A percentile compares a stretch with the other conserved stretches of the same genome.
Conservation (phyloP, 1,140 invertebrate species). For the Sipha flava region DNA sequence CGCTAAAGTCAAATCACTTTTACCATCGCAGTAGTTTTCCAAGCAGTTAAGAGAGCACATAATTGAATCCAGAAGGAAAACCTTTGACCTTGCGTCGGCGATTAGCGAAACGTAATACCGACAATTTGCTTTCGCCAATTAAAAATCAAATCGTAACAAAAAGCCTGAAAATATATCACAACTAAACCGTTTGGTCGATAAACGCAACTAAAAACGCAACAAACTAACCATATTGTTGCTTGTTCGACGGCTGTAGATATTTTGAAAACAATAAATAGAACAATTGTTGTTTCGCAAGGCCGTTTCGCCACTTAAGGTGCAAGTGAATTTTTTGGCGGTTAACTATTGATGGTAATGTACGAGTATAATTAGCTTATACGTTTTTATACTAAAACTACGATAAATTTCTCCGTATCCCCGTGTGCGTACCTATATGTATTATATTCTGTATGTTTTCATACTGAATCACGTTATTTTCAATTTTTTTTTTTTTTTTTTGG, state of each 20-base stretch:
- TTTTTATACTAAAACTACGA: neutral
- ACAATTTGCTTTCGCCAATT: neutral
- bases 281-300: neutral
- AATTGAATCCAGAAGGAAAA: neutral
- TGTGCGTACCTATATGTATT: too few relatives aligned
- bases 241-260: neutral
- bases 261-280: neutral
- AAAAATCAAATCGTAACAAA: neutral
- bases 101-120: neutral
- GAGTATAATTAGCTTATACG: neutral
- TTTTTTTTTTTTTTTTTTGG: too few relatives aligned
- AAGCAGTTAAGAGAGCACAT: too few relatives aligned
- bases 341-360: too few relatives aligned
- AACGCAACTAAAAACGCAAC: too few relatives aligned
- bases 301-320: neutral
- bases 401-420: neutral
- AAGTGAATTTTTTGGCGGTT: neutral
- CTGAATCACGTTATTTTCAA: too few relatives aligned
- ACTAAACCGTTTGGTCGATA: neutral
- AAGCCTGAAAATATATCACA: too few relatives aligned
- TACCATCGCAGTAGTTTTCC: too few relatives aligned
- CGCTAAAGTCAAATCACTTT: too few relatives aligned
- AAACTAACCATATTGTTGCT: neutral
- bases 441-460: too few relatives aligned
- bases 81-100: neutral